A percentile compares a stretch with the other conserved stretches of the same genome.
phyloP scores from a whole-genome alignment of 2,797 vertebrate genomes.

The Orientallactaga sibirica region DNA sequence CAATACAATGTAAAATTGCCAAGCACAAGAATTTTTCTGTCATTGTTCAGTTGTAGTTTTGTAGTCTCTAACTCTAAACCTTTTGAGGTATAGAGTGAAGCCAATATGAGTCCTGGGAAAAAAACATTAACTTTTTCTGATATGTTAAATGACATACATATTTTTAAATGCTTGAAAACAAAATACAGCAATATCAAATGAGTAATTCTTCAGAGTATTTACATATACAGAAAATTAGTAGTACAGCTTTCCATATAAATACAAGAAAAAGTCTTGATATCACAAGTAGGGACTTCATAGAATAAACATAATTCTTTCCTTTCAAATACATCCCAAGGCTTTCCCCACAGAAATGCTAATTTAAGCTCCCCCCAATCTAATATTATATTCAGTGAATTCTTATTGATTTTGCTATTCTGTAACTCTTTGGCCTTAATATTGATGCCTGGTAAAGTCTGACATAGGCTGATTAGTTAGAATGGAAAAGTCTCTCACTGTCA shows the following conservation, averaged over 20 bases:
- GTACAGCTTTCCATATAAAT: not conserved
- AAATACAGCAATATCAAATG: not conserved
- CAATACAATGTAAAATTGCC: not conserved
- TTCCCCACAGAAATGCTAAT: slow-evolving; percentile 35
- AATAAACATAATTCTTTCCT: not conserved
- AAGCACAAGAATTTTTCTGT: not conserved
- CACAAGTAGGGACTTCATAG: not conserved
- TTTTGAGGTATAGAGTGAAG: not conserved
- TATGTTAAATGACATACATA: not conserved
- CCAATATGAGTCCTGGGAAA: not conserved
- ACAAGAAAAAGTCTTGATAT: not conserved
- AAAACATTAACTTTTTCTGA: not conserved
- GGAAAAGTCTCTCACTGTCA: not conserved
- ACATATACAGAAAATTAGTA: not conserved
- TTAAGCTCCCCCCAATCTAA: not conserved
- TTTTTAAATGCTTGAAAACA: slow-evolving; percentile 34
- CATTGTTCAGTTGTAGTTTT: not conserved
- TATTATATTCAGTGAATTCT: slow-evolving; percentile 16
- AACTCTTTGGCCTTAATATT: slow-evolving; percentile 35
- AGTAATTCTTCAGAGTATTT: not conserved
- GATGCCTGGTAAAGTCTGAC: slow-evolving; percentile 12
- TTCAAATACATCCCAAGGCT: not conserved
- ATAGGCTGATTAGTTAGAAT: not conserved
- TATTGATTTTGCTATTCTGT: not conserved
- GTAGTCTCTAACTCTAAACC: not conserved